Conservation (phyloP, 2,888 invertebrate species). For the Folsomia candida region DNA sequence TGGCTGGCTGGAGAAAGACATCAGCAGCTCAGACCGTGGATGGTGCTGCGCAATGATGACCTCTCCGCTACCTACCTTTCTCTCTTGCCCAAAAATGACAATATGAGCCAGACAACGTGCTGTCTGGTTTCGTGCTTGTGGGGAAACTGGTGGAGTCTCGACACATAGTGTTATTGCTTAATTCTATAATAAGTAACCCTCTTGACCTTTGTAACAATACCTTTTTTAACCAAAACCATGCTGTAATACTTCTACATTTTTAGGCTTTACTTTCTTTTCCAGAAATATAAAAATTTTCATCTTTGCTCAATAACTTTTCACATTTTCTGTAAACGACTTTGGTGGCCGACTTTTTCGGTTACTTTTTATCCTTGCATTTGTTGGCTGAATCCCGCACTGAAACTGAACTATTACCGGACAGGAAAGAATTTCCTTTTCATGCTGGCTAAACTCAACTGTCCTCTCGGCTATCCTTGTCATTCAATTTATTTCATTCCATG, state of each 20-base stretch:
- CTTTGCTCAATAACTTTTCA: too few relatives aligned
- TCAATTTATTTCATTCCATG: not conserved
- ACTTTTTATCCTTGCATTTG: too few relatives aligned
- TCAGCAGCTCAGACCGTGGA: not conserved
- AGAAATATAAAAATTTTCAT: not conserved
- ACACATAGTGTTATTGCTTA: not conserved
- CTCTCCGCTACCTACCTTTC: too few relatives aligned
- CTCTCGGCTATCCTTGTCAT: not conserved
- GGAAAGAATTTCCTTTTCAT: not conserved
- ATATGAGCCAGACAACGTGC: not conserved
- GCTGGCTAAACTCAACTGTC: not conserved
- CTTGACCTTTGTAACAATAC: not conserved
- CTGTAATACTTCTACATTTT: not conserved
- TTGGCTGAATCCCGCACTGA: too few relatives aligned
- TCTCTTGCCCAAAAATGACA: not conserved
- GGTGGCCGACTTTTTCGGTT: too few relatives aligned
- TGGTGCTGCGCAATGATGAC: not conserved
- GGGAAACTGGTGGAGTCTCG: not conserved
- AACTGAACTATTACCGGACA: too few relatives aligned
- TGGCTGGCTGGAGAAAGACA: not conserved
- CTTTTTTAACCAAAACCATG: not conserved
- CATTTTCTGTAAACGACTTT: too few relatives aligned
- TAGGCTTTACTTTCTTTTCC: not conserved
- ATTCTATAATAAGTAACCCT: not conserved
- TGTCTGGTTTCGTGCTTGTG: not conserved